Evolutionary conservation across 2,888 invertebrate genomes (phyloP), one percentile per base, ranked within the genome.

Genomic region (Cantharis flavilabris): DNA sequence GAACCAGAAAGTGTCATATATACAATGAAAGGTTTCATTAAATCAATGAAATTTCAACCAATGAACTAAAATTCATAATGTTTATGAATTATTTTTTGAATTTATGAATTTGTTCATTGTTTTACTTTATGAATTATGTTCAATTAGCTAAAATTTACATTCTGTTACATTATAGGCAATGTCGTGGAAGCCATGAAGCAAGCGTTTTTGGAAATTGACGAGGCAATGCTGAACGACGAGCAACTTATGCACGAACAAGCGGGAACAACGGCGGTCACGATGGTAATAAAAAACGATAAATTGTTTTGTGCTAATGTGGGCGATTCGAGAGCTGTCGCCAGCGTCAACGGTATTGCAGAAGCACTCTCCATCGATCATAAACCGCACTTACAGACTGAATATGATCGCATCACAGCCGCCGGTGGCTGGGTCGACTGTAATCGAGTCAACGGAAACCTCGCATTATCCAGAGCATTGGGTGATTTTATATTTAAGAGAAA

Each of bases 391-490:
- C 94, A 95, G 80, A 91, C 92, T 64, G 99, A 99, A 89, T 91
- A 94, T 16, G 93, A 94, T 78, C 91, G 99, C 83, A 99, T 99
- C 83, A 92, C 92, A 49, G 96, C 96, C 1, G 99, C 98, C 49
- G 99, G 99, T 4, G 99, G 99, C 71, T 99, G 96, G 95, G 98
- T 99, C 1, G 97, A 98, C 88, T 94, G 96, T 83, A 98, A 98
- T 90, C 91, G 98, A 82, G 99, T 99, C n/a, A 99, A 99, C 89
- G 99, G 99, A 1, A 98, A 98, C 89, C 90, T 99, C 81, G 99
- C 99, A 1, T 90, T 99, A 70, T 98, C 98, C 1, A 91, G 99
- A 82, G 99, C 99, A 0, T 90, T 99, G 1, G 99, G 99, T 0
- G 99, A 99, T 89, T 99, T 98, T 88, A 94, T 96, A 77, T 99